These are phyloP conservation scores for Listrodromus nycthemerus DNA, from an alignment of 2,888 invertebrate species.

Conservation along the genomic window DNA sequence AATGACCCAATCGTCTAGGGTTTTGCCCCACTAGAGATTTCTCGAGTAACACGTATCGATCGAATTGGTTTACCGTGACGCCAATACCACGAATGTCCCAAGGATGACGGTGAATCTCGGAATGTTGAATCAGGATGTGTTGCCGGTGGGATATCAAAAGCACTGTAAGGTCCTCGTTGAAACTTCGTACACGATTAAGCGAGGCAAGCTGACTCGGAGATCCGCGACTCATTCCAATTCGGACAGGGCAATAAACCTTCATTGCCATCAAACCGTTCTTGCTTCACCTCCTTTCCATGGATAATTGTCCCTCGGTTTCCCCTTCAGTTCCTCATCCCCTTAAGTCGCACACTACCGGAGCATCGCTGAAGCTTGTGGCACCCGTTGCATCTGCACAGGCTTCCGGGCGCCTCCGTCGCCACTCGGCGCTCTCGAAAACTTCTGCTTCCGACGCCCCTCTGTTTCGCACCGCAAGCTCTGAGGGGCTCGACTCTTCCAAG, in stretches of 20 bases:
- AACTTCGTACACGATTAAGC: slow-evolving; percentile 18
- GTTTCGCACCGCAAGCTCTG: neutral
- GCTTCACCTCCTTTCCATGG: neutral
- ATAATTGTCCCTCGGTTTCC: neutral
- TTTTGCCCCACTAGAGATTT: too few species aligned
- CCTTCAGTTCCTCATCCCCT: slow-evolving; percentile 21
- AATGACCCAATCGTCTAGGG: too few species aligned
- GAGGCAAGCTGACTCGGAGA: slow-evolving; percentile 16
- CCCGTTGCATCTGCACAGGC: slow-evolving; percentile 52
- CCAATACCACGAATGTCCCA: neutral
- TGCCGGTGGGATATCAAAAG: neutral
- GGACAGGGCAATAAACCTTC: slow-evolving; percentile 48
- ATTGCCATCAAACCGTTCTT: slow-evolving; percentile 59
- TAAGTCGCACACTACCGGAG: slow-evolving; percentile 38
- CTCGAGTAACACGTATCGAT: neutral
- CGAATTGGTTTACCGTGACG: neutral
- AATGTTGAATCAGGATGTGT: slow-evolving; percentile 24
- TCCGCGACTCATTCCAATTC: slow-evolving; percentile 67
- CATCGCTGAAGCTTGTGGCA: slow-evolving; percentile 63
- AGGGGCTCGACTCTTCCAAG: slow-evolving; percentile 30
- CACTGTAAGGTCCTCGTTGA: slow-evolving; percentile 11
- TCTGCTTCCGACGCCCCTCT: slow-evolving; percentile 29
- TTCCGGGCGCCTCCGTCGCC: slow-evolving; percentile 57
- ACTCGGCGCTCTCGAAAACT: slow-evolving; percentile 61
- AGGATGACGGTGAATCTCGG: slow-evolving; percentile 23